These are phyloP conservation scores for Chloebia gouldiae DNA, from an alignment of 2,113 vertebrate species.

Conservation along the genomic window DNA sequence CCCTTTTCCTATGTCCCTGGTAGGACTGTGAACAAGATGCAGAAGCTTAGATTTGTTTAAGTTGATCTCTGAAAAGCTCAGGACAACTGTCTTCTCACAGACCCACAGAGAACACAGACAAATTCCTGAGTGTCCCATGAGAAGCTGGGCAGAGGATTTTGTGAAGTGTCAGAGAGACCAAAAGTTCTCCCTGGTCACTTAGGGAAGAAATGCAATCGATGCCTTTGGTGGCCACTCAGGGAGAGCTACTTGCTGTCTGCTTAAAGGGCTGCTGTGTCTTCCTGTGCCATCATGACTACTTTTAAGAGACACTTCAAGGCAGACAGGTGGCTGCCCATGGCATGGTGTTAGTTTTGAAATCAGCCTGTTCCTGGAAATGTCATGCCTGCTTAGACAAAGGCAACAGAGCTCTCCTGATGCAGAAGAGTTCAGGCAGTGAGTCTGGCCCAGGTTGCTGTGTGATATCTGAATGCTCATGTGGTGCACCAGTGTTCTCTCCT, in stretches of 20 bases:
- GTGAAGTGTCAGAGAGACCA: background rate
- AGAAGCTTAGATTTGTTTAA: background rate
- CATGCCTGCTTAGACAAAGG: background rate
- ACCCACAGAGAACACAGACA: background rate
- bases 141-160: background rate
- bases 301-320: background rate
- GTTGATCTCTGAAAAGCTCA: background rate
- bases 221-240: background rate
- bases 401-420: rapidly evolving
- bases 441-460: background rate
- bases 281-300: background rate
- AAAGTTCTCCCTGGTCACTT: background rate
- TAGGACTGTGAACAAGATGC: background rate
- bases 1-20: background rate
- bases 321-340: background rate
- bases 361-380: background rate
- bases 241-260: background rate
- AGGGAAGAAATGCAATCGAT: background rate
- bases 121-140: background rate
- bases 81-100: background rate
- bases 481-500: background rate
- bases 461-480: rapidly evolving
- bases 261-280: background rate
- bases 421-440: background rate
- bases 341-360: background rate